Base-by-base conservation (phyloP, 2,888 invertebrate genomes). In the Calliphora vomitoria region DNA sequence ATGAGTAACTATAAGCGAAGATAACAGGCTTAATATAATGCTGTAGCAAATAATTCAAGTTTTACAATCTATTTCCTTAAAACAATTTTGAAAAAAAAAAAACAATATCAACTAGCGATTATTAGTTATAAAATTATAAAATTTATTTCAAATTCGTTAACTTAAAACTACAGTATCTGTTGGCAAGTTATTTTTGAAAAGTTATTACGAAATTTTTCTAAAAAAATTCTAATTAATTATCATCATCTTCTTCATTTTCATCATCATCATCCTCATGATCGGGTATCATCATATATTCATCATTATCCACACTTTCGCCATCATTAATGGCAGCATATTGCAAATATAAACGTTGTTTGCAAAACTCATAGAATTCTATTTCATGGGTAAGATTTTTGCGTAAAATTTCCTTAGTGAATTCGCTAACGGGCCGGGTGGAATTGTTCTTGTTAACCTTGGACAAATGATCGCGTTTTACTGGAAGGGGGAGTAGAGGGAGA, bases 281-380 rank as follows among this genome's bases (percentile, higher is more conserved):
- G 3, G 93, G 92, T 75, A 92, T 85, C 55, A 93, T 75, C n/a
- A 92, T 66, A 85, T 93, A 93, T 53, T 93, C 92, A 68, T 93
- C 92, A 5, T 91, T 90, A 10, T 90, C 91, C 4, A 91, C 82
- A 8, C 86, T 72, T 10, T 89, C 84, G 41, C 90, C 91, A n/a
- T 89, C 79, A 69, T 95, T 95, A 1, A 97, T 94, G 0, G 97
- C 97, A 58, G 96, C 94, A 82, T 97, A 95, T 91, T 98, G 98
- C 91, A 96, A 95, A 91, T 98, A 96, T 11, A 98, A 94, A 89
- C 98, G 95, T 92, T 98, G 98, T 90, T 96, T 96, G 93, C 98
- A 98, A 93, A 98, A 98, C 91, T 98, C 96, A 93, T 98, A 98
- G 93, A 98, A 98, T 91, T 98, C 98, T 6, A 98, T 97, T 94